Base-by-base conservation (phyloP, 2,113 vertebrate species). In the Takifugu flavidus region DNA sequence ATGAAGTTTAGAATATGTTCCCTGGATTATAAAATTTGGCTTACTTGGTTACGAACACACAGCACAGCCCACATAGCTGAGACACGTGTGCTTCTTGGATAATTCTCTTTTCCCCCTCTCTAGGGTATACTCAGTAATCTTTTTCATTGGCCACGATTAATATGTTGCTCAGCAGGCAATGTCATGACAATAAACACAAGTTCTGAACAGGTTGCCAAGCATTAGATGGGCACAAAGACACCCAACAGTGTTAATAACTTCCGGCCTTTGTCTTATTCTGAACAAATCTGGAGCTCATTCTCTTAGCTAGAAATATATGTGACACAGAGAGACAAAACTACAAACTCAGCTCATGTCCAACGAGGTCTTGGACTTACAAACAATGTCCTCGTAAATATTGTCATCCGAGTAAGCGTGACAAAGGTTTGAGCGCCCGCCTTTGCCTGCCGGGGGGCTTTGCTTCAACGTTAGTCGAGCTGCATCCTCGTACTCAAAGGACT, bases 401-500 rank as follows among this genome's bases (percentile, higher is more conserved):
- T 99, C 95, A 15, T 99, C 92, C 47, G 97, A 98, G 59, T 93
- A 91, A 3, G 96, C 90, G 72, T 88, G 93, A 86, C 92, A 85
- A 8, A 99, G 91, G 70, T 82, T 82, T 0, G 92, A 85, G 59
- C 86, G 77, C 28, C 86, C 50, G 14, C 74, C 72, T 81, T 91
- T 90, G 13, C 79, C 89, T 25, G 75, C 70, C 65, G 85, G 83
- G 6, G 88, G 78, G 58, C 70, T 85, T 72, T 82, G 83, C 80
- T 92, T 91, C 77, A 59, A 56, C 1, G 89, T 89, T 65, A 94
- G 92, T 66, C 87, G 91, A 28, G 94, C 91, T 56, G 93, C 92
- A 77, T 99, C 96, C 82, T 99, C 97, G 79, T 95, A 99, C 90
- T 99, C 97, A 90, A 96, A 99, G 56, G 96, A 99, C 89, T 98